Base-by-base conservation (phyloP, 2,888 invertebrate genomes). In the Ichneumoninae sp. region DNA sequence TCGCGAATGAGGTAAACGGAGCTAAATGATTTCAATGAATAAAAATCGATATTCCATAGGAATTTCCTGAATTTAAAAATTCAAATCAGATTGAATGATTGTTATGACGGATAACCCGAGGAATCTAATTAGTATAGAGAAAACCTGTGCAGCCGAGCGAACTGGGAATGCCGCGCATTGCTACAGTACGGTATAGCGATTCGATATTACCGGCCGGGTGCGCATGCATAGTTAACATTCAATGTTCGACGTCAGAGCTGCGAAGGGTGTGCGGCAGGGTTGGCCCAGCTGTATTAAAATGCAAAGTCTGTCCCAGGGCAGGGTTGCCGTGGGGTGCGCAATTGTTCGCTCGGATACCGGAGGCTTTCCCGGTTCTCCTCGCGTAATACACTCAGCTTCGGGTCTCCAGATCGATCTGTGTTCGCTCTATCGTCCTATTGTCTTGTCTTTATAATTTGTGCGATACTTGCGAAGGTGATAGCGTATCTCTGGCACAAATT, bases 181-280 rank as follows among this genome's bases (percentile, higher is more conserved):
- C 63, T 36, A 63, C 8, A 63, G 33, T 63, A 63, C 63, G 6
- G 33, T 19, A 63, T 7, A 63, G 63, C 26, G 26, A 63, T 63
- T n/a, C 63, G 30, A 63, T 63, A 33, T 26, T 36, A 63, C 36
- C 63, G 63, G 50, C 26, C 1, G 70, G 70, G 52, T 50, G 50
- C 52, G 70, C 52, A 70, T 70, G 70, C 70, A 70, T 70, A 70
- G 70, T 70, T 70, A 70, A 70, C 70, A 70, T 70, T 70, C 70
- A 70, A 70, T 70, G 70, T 70, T 70, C 70, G 70, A 70, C 70
- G 44, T 70, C 33, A 50, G 50, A 52, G 52, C 70, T 70, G 50
- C 52, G 52, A 70, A 70, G 70, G 70, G 50, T 70, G n/a, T 8
- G 52, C 33, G n/a, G 50, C 44, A 22, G 33, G 30, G 52, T 16